phyloP scores from a whole-genome alignment of 2,888 invertebrate species.

The Marasmarcha lunaedactyla region DNA sequence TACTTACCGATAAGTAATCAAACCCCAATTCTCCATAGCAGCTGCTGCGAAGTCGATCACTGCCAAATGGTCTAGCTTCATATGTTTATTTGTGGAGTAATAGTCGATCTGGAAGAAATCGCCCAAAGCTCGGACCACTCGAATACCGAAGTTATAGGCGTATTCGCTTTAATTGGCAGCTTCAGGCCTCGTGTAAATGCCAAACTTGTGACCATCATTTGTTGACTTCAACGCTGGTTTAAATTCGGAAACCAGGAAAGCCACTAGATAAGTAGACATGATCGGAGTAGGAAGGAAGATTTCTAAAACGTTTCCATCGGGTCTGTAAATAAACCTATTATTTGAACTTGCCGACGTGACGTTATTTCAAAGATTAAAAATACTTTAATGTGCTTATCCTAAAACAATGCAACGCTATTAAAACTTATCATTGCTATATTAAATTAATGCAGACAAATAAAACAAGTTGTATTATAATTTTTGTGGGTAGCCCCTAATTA shows the following conservation, averaged over 20 bases:
- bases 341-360: background rate
- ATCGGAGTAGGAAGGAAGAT: conserved; percentile 72
- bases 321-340: no score
- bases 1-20: conserved; percentile 80
- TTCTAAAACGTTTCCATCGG: conserved; percentile 72
- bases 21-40: conserved; percentile 95
- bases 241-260: conserved; percentile 84
- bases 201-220: conserved; percentile 43
- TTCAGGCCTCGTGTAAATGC: conserved; percentile 77
- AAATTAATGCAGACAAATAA: no score
- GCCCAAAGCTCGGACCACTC: conserved; percentile 59
- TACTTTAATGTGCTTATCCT: no score
- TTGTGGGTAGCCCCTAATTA: no score
- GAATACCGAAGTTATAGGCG: conserved; percentile 71
- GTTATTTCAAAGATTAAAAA: background rate
- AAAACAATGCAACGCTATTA: no score
- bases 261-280: conserved; percentile 89
- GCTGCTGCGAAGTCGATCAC: conserved; percentile 86
- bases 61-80: conserved; percentile 87
- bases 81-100: conserved; percentile 61
- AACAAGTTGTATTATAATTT: no score
- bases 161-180: conserved; percentile 76
- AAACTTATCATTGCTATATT: no score
- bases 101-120: conserved; percentile 71
- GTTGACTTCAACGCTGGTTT: conserved; percentile 32